Evolutionary conservation across 2,113 vertebrate species (phyloP).

Genomic region (Globicephala melas): DNA sequence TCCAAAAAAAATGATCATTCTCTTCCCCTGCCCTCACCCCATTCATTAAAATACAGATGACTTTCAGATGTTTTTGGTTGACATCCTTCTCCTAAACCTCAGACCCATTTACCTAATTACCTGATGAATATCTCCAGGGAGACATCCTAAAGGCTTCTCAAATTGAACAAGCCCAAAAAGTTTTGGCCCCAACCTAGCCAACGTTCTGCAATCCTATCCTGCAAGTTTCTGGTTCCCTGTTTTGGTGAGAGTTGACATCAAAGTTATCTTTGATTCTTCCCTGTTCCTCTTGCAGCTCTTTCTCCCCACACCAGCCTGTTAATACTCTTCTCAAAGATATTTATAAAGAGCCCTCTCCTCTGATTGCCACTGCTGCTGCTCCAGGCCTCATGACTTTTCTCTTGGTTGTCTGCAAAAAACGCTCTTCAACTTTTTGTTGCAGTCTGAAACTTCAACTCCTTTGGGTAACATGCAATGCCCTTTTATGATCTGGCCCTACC

Average conservation of each 20-base stretch:
- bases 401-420: not conserved
- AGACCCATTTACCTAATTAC: not conserved
- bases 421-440: not conserved
- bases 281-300: too few relatives aligned
- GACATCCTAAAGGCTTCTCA: not conserved
- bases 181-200: not conserved
- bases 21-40: not conserved
- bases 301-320: not conserved
- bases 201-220: fast-evolving
- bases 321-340: not conserved
- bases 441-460: not conserved
- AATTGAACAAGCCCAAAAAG: fast-evolving
- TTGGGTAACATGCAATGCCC: not conserved
- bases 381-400: not conserved
- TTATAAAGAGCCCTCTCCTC: not conserved
- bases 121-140: not conserved
- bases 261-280: too few relatives aligned
- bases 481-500: too few relatives aligned
- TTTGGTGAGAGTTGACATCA: not conserved
- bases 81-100: not conserved
- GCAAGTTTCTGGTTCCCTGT: too few relatives aligned
- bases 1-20: fast-evolving
- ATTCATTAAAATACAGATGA: not conserved
- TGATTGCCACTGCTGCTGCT: too few relatives aligned
- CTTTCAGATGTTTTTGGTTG: not conserved